Conservation (phyloP, 2,888 invertebrate species). For the Ischnura elegans region DNA sequence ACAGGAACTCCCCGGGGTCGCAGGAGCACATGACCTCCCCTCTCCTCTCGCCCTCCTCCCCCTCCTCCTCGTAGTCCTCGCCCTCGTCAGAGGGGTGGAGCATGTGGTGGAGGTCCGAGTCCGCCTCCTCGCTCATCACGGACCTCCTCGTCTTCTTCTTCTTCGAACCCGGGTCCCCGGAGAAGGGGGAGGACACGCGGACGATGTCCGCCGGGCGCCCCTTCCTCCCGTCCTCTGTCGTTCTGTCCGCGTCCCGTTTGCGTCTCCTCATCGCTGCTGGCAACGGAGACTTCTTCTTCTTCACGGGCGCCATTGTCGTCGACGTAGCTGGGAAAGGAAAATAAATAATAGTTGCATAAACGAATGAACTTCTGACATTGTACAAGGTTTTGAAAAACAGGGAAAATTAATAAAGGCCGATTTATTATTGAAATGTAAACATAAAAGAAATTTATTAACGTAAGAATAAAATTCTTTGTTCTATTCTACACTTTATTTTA, state of each 20-base stretch:
- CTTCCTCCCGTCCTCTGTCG: background rate
- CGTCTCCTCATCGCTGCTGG: background rate
- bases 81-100: background rate
- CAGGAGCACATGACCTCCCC: conserved; percentile 69
- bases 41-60: background rate
- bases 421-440: too few relatives aligned
- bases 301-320: background rate
- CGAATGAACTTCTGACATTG: too few relatives aligned
- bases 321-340: background rate
- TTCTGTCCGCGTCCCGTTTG: background rate
- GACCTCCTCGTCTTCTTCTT: background rate
- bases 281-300: background rate
- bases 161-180: background rate
- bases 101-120: background rate
- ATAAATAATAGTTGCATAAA: too few relatives aligned
- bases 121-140: background rate
- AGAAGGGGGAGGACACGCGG: background rate
- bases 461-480: too few relatives aligned
- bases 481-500: too few relatives aligned
- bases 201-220: background rate
- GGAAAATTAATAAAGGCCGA: too few relatives aligned
- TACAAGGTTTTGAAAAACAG: too few relatives aligned
- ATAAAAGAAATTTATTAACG: too few relatives aligned
- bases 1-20: conserved; percentile 79
- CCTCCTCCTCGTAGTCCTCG: background rate